phyloP scores from a whole-genome alignment of 2,113 vertebrate species.

The Dasyurus viverrinus region DNA sequence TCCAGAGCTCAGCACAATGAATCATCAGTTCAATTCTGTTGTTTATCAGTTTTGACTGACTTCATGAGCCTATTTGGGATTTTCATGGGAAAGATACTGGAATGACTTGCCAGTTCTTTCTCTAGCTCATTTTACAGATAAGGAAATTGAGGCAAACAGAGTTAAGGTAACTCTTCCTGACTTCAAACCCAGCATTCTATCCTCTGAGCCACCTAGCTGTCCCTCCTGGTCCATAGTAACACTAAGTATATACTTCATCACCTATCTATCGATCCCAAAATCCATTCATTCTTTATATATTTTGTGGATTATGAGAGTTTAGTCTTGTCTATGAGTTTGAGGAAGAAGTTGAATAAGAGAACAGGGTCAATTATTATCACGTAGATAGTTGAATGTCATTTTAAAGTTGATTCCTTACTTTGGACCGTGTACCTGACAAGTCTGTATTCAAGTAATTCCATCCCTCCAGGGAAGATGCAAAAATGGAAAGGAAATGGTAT shows the following conservation, averaged over 20 bases:
- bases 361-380: neutral
- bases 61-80: no score
- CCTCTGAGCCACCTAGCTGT: neutral
- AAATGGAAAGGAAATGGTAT: neutral
- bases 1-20: neutral
- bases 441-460: neutral
- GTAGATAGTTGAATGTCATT: neutral
- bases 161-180: neutral
- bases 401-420: neutral
- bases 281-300: neutral
- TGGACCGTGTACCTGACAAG: neutral
- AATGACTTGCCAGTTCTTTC: no score
- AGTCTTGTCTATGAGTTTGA: neutral
- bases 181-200: neutral
- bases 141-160: neutral
- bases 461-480: neutral
- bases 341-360: neutral
- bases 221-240: neutral
- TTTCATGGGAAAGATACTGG: no score
- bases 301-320: neutral
- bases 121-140: no score
- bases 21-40: no score
- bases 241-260: neutral
- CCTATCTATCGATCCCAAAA: no score
- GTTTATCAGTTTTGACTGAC: no score